Base-by-base conservation (phyloP, 2,113 vertebrate genomes). In the Nyctibius bracteatus region DNA sequence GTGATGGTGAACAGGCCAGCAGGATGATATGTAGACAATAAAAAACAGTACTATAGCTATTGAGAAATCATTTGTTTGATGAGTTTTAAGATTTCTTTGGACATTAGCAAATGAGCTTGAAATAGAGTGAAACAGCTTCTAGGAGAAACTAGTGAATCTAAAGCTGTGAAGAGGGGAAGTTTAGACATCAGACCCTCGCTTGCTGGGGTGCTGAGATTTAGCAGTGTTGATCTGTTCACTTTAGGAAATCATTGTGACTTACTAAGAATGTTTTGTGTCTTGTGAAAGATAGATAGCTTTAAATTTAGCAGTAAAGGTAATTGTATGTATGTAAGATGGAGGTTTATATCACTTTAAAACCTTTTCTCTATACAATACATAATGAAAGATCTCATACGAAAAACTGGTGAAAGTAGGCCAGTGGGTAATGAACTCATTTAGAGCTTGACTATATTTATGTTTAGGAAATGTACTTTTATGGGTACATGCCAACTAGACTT, bases 1-100 rank as follows among this genome's bases (percentile, higher is more conserved):
- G 2, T 23, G 31, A 20, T 79, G 59, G 27, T 81, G 41, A 75
- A 44, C 0, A 0, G 11, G 17, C 41, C 41, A 72, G 10, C 0
- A 2, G n/a, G 30, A 52, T 71, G 35, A 84, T 43, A 52, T 7
- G 25, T 1, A 72, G 31, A 51, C 37, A 72, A 21, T 31, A 41
- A 84, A 81, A 73, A 70, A 4, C 8, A 35, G 22, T 27, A 23
- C 27, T 72, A 16, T 47, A 61, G 24, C 47, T 79, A 33, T 2
- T 77, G 55, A 22, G 9, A 82, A 85, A 87, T 70, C 2, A 24
- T 78, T 85, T 81, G 4, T 59, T 59, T 47, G 22, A 49, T 39
- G 31, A 54, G 28, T 67, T 81, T 71, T 68, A 95, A 43, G 41
- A 49, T 72, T 91, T 82, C 28, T 72, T 44, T 54, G 41, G n/a